Conservation (phyloP, 2,888 invertebrate genomes). For the Lasiommata megera region DNA sequence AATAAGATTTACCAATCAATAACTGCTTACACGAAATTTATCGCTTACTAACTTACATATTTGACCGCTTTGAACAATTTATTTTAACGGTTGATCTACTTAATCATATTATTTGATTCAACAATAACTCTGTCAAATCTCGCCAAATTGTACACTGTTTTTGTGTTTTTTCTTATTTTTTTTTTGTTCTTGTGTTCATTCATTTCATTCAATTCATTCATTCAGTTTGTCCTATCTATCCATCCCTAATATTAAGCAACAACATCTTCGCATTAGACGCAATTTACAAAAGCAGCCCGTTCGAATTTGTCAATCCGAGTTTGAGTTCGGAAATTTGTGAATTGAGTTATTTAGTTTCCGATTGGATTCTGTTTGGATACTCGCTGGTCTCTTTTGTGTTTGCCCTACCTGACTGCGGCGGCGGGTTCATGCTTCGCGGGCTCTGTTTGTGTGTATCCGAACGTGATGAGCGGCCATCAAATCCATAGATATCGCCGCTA, state of each 20-base stretch:
- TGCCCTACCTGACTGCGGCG: conserved; percentile 41
- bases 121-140: no score
- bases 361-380: conserved; percentile 65
- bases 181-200: no score
- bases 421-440: conserved; percentile 47
- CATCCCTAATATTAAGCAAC: conserved; percentile 46
- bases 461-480: conserved; percentile 12
- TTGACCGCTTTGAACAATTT: no score
- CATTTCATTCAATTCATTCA: no score
- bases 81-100: no score
- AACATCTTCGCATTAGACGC: conserved; percentile 34
- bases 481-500: conserved; percentile 28
- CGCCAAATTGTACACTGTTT: no score
- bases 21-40: no score
- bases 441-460: conserved; percentile 41
- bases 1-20: no score
- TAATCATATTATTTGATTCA: no score
- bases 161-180: no score
- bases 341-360: conserved; percentile 79
- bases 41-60: no score
- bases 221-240: no score
- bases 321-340: conserved; percentile 56
- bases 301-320: conserved; percentile 75
- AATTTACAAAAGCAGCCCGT: conserved; percentile 46
- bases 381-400: conserved; percentile 63